Evolutionary conservation across 2,113 vertebrate species (phyloP).

Genomic region (Chroicocephalus ridibundus): DNA sequence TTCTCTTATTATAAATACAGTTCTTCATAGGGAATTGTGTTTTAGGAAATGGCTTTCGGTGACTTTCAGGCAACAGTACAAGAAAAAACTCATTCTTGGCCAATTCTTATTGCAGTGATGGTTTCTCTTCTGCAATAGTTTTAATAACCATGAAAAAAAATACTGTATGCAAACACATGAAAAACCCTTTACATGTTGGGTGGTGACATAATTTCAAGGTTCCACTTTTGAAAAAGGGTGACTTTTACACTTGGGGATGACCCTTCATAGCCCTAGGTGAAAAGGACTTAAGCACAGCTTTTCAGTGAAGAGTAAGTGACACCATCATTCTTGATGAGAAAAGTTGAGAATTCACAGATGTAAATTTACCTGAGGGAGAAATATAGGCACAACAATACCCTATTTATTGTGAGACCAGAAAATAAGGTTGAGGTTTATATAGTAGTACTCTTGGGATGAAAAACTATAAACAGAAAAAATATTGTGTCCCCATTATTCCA

Average conservation of each 20-base stretch:
- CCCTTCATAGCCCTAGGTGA: background rate
- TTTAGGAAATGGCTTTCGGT: background rate
- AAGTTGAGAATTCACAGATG: background rate
- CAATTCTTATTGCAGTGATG: background rate
- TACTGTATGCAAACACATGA: background rate
- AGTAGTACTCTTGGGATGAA: background rate
- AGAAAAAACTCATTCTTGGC: background rate
- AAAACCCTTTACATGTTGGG: background rate
- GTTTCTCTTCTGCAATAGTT: background rate
- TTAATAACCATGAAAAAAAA: background rate
- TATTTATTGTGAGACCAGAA: background rate
- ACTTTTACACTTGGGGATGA: background rate
- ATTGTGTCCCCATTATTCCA: background rate
- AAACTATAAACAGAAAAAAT: background rate
- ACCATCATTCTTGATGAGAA: background rate
- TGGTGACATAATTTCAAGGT: background rate
- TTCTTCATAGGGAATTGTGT: background rate
- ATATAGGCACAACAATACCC: background rate
- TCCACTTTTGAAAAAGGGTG: background rate
- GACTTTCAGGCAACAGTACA: background rate
- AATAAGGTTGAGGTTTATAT: background rate
- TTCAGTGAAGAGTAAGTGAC: background rate
- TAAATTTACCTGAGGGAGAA: background rate
- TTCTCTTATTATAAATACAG: background rate
- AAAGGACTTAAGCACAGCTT: background rate